These are phyloP conservation scores for Malaclemys terrapin DNA, from an alignment of 2,113 vertebrate species.

Conservation along the genomic window DNA sequence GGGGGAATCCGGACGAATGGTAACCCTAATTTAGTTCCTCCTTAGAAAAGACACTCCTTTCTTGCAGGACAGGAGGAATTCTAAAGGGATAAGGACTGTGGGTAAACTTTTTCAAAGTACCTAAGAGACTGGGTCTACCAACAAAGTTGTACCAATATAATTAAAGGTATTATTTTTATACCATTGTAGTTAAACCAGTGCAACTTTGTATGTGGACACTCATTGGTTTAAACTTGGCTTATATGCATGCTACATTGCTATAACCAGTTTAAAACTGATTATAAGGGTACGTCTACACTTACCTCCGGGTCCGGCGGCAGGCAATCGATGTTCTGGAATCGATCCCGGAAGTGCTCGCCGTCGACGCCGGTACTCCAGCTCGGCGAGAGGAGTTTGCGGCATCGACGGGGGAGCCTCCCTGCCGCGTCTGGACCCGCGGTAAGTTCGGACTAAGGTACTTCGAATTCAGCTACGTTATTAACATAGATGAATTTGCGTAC, in stretches of 20 bases:
- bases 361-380: no score
- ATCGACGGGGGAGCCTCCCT: no score
- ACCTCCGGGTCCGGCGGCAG: no score
- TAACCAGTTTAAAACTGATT: not conserved
- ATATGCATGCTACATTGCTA: not conserved
- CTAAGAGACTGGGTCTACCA: not conserved
- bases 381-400: no score
- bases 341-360: no score
- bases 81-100: not conserved
- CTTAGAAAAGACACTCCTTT: not conserved
- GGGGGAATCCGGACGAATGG: no score
- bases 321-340: no score
- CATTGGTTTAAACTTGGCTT: slow-evolving; percentile 4
- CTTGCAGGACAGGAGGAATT: not conserved
- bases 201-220: slow-evolving; percentile 7
- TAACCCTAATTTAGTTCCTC: not conserved
- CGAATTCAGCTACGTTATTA: no score
- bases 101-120: not conserved
- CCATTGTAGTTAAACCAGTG: not conserved
- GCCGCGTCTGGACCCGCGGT: no score
- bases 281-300: no score
- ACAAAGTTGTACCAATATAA: not conserved
- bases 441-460: no score
- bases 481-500: no score
- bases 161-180: not conserved